Conservation (phyloP, 2,113 vertebrate genomes). For the Channa maculata region DNA sequence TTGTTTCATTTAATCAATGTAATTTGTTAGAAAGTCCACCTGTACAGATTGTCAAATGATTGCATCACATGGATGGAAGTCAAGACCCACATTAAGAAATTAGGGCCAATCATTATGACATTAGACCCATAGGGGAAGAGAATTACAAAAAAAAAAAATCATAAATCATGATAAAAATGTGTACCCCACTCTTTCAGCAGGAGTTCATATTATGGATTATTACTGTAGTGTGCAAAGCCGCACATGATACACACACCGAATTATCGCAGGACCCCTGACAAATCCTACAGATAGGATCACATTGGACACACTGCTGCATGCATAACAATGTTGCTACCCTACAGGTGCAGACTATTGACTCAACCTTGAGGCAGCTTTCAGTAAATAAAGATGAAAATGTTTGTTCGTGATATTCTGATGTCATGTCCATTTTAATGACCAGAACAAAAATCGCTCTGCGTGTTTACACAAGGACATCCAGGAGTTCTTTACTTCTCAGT, state of each 20-base stretch:
- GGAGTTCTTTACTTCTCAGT: slow-evolving; percentile 25
- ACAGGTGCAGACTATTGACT: slow-evolving; percentile 19
- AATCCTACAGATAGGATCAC: slow-evolving; percentile 37
- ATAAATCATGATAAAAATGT: no score
- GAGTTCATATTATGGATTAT: no score
- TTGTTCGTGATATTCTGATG: slow-evolving; percentile 4
- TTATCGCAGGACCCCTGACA: slow-evolving; percentile 33
- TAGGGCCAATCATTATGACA: slow-evolving; percentile 1
- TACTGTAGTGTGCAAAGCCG: not conserved
- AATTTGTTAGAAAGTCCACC: not conserved
- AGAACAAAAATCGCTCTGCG: slow-evolving; percentile 29
- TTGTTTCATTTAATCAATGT: slow-evolving; percentile 30
- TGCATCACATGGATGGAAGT: slow-evolving; percentile 11
- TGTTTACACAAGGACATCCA: slow-evolving; percentile 23
- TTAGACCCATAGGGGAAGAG: not conserved
- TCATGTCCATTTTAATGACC: slow-evolving; percentile 21
- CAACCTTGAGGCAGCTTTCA: slow-evolving; percentile 37
- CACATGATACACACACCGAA: slow-evolving; percentile 17
- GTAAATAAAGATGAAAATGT: slow-evolving; percentile 13
- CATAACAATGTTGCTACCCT: slow-evolving; percentile 26
- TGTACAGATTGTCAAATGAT: not conserved
- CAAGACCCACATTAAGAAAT: not conserved
- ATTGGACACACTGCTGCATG: slow-evolving; percentile 19
- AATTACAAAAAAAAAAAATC: no score
- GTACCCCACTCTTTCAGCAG: no score